A percentile compares a stretch with the other conserved stretches of the same genome.
Conservation (phyloP, 2,888 invertebrate genomes). For the Eledone cirrhosa region DNA sequence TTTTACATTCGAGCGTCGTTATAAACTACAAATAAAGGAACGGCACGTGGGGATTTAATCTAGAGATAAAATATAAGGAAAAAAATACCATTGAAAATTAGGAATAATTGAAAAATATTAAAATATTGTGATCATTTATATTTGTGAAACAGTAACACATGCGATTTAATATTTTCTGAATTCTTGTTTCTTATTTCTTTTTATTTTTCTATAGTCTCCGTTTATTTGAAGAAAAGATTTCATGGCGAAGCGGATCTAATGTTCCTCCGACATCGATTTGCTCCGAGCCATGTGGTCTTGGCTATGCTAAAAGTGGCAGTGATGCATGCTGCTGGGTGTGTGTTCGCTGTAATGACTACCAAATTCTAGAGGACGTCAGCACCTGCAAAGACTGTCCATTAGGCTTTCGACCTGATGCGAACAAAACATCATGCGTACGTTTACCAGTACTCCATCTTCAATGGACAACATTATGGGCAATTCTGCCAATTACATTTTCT, state of each 20-base stretch:
- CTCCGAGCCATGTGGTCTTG: conserved; percentile 73
- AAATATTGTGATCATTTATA: too few relatives aligned
- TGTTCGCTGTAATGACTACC: conserved; percentile 74
- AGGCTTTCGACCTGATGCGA: conserved; percentile 74
- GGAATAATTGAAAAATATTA: too few relatives aligned
- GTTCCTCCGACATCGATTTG: conserved; percentile 74
- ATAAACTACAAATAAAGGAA: too few relatives aligned
- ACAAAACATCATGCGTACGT: conserved; percentile 70
- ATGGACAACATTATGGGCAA: conserved; percentile 76
- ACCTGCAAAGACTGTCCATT: conserved; percentile 72
- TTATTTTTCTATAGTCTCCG: conserved; percentile 44
- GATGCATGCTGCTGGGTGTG: conserved; percentile 78
- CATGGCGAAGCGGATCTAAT: conserved; percentile 47
- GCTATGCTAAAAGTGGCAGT: conserved; percentile 69
- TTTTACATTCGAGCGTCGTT: too few relatives aligned
- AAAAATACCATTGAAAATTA: too few relatives aligned
- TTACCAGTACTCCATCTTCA: conserved; percentile 73
- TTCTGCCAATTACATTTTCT: conserved; percentile 74
- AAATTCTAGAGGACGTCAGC: conserved; percentile 65
- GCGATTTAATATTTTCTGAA: too few relatives aligned
- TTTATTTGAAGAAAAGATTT: conserved; percentile 46
- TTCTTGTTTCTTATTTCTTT: background rate
- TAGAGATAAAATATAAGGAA: too few relatives aligned
- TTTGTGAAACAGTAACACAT: too few relatives aligned
- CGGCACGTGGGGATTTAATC: too few relatives aligned